Evolutionary conservation across 2,888 invertebrate species (phyloP).

Genomic region (Anticlea derivata): DNA sequence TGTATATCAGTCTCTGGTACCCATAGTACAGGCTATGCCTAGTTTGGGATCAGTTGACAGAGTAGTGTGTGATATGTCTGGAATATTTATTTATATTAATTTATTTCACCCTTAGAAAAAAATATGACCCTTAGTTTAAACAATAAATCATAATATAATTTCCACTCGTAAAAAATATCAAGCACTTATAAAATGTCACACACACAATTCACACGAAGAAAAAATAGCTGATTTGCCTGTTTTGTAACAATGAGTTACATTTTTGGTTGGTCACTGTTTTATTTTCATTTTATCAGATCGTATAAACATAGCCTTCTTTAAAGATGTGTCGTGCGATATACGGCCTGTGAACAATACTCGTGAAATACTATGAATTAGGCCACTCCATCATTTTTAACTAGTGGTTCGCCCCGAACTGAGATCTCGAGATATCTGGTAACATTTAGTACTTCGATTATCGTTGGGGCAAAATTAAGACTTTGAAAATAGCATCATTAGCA

Average conservation of each 20-base stretch:
- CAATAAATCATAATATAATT: slow-evolving; percentile 12
- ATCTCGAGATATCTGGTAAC: too few species aligned
- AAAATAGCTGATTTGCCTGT: slow-evolving; percentile 25
- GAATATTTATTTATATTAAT: too few species aligned
- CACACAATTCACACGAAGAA: slow-evolving; percentile 17
- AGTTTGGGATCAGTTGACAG: too few species aligned
- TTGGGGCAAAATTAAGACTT: too few species aligned
- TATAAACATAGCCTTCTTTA: slow-evolving; percentile 30
- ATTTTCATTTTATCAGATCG: slow-evolving; percentile 36
- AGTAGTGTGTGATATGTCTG: too few species aligned
- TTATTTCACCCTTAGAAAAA: too few species aligned
- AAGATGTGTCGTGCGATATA: slow-evolving; percentile 37
- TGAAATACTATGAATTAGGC: slow-evolving; percentile 23
- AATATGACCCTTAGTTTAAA: too few species aligned
- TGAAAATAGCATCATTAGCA: too few species aligned
- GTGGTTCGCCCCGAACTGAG: too few species aligned
- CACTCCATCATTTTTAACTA: slow-evolving; percentile 18
- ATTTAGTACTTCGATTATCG: too few species aligned
- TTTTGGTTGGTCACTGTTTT: slow-evolving; percentile 31
- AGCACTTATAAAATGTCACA: slow-evolving; percentile 2
- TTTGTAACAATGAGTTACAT: slow-evolving; percentile 28
- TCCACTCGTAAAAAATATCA: slow-evolving; percentile 12
- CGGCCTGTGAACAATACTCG: slow-evolving; percentile 23
- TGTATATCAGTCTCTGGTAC: too few species aligned
- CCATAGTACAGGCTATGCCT: too few species aligned